phyloP scores from a whole-genome alignment of 2,888 invertebrate species.

The Andricus quercusramuli region DNA sequence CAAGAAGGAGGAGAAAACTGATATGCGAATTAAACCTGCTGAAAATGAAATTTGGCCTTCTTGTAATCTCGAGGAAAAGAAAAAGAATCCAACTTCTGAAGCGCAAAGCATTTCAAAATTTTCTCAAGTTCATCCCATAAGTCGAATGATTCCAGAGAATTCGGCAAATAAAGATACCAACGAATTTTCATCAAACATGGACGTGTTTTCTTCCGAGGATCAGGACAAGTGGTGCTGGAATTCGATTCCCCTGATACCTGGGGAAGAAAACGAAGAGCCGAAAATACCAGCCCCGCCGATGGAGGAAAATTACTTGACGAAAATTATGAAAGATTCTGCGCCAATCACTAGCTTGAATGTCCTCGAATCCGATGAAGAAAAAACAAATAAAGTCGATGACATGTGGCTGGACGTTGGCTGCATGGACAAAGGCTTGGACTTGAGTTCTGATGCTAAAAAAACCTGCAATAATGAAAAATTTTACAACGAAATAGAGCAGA shows the following conservation, averaged over 20 bases:
- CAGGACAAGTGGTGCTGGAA: slow-evolving; percentile 58
- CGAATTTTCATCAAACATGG: slow-evolving; percentile 18
- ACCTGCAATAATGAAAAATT: slow-evolving; percentile 42
- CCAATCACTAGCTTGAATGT: slow-evolving; percentile 64
- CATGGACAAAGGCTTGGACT: slow-evolving; percentile 54
- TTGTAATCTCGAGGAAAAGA: neutral
- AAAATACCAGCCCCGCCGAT: slow-evolving; percentile 64
- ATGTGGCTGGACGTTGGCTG: slow-evolving; percentile 66
- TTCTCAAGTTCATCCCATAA: neutral
- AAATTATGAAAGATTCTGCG: slow-evolving; percentile 64
- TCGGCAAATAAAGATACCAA: neutral
- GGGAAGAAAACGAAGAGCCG: slow-evolving; percentile 62
- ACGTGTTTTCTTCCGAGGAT: slow-evolving; percentile 56
- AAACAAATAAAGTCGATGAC: slow-evolving; percentile 65
- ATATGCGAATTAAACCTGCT: neutral
- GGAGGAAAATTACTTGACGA: slow-evolving; percentile 65
- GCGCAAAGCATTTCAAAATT: neutral
- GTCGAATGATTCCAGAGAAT: slow-evolving; percentile 40
- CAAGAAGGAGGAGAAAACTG: slow-evolving; percentile 7
- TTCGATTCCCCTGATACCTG: slow-evolving; percentile 63
- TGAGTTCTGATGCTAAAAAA: slow-evolving; percentile 41
- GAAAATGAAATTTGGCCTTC: slow-evolving; percentile 2
- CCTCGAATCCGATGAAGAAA: slow-evolving; percentile 63
- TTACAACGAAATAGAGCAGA: neutral
- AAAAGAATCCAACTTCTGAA: slow-evolving; percentile 4